Base-by-base conservation (phyloP, 1,140 invertebrate species). In the Zaprionus nigranus region DNA sequence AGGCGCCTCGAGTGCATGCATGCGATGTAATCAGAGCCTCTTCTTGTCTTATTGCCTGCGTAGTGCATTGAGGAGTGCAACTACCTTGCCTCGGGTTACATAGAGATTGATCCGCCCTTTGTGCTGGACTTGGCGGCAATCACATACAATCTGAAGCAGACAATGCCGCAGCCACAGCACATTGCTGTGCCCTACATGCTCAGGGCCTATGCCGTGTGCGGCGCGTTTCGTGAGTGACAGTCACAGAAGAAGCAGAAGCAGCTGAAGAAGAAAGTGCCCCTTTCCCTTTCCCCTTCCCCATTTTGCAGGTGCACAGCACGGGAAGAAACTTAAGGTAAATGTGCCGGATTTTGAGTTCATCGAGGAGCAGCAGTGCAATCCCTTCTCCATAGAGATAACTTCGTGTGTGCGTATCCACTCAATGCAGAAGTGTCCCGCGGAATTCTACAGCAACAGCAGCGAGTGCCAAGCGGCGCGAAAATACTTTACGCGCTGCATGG, bases 51-150 rank as follows among this genome's bases (percentile, higher is more conserved):
- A 12, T 2, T 38, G 13, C 11, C n/a, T 57, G 20, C 20, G 13
- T 13, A 90, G 85, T 90, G 85, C 67, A 34, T 90, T 60, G 85
- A 90, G 64, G 85, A 90, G 61, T 90, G 85, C 51, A 90, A 80
- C 59, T 90, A 58, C 38, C 62, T 90, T 0, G 46, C 58, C 53
- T 74, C 71, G 7, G 85, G 85, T 9, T 90, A 90, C 36, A 85
- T 63, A 4, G 86, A 86, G 5, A 61, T 72, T 17, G 85, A 90
- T 75, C 85, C 85, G 1, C 86, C 85, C 3, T 90, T 63, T 59
- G 61, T 56, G 0, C 46, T 90, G 57, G 85, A 90, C 56, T 57
- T 91, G 66, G 51, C 7, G 36, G 66, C 62, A n/a, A 70, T 90
- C 5, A 24, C 13, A n/a, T 9, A 24, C 15, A 90, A 86, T 40